phyloP scores from a whole-genome alignment of 2,797 vertebrate genomes.

The Enoplosus armatus region DNA sequence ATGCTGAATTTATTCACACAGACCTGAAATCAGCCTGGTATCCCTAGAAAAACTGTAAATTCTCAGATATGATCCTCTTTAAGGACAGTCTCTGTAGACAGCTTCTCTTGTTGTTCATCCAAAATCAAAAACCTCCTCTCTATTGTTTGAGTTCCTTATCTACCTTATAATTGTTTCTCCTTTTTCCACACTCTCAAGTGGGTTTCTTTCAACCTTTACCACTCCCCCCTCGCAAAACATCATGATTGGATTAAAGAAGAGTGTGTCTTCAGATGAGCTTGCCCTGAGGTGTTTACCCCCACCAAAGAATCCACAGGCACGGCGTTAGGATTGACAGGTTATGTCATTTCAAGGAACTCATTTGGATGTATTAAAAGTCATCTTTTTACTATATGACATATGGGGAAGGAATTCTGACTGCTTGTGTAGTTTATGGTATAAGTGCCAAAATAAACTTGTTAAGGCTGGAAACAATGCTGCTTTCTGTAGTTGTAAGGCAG shows the following conservation, averaged over 20 bases:
- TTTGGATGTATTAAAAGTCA: not conserved
- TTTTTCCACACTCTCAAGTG: conserved; percentile 10
- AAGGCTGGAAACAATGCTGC: conserved; percentile 21
- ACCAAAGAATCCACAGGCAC: conserved; percentile 15
- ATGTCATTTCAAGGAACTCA: not conserved
- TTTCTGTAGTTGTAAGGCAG: conserved; percentile 40
- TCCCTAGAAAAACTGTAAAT: not conserved
- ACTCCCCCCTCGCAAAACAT: conserved; percentile 36
- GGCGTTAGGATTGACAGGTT: conserved; percentile 14
- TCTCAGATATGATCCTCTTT: not conserved
- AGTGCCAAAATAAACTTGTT: conserved; percentile 41
- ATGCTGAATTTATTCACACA: not conserved
- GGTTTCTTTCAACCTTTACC: conserved; percentile 36
- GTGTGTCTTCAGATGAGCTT: conserved; percentile 32
- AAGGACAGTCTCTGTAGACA: not conserved
- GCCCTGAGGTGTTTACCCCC: not conserved
- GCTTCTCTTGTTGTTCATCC: not conserved
- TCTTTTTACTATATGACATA: not conserved
- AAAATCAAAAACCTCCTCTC: not conserved
- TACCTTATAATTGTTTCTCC: not conserved
- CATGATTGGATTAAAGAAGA: conserved; percentile 36
- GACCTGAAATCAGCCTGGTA: not conserved
- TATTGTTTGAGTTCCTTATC: not conserved
- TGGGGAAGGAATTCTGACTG: not conserved
- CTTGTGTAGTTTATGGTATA: not conserved